phyloP scores from a whole-genome alignment of 2,888 invertebrate genomes.

The Sisyra nigra region DNA sequence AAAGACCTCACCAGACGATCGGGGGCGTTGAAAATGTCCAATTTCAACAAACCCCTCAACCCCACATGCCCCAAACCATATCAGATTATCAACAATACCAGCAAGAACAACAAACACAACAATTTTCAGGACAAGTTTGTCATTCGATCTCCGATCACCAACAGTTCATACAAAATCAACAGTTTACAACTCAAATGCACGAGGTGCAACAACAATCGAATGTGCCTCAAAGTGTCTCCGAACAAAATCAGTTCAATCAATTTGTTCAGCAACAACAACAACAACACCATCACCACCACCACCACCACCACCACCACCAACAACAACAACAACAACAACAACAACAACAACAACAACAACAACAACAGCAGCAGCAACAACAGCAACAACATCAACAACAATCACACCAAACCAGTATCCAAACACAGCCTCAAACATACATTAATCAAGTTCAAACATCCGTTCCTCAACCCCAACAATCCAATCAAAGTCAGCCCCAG shows the following conservation, averaged over 20 bases:
- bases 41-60: conserved; percentile 8
- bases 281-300: too few species aligned
- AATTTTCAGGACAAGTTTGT: conserved; percentile 16
- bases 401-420: conserved; percentile 10
- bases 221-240: conserved; percentile 22
- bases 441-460: background rate
- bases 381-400: conserved; percentile 13
- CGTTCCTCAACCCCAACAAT: conserved; percentile 10
- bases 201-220: conserved; percentile 19
- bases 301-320: too few species aligned
- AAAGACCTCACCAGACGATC: conserved; percentile 3
- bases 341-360: conserved; percentile 20
- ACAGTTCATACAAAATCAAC: conserved; percentile 9
- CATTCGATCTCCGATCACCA: conserved; percentile 4
- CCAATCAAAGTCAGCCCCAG: conserved; percentile 14
- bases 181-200: conserved; percentile 4
- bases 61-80: conserved; percentile 12
- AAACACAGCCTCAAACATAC: conserved; percentile 8
- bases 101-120: conserved; percentile 20
- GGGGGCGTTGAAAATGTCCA: conserved; percentile 7
- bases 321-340: conserved; percentile 14
- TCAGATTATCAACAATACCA: conserved; percentile 14
- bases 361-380: conserved; percentile 19
- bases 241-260: conserved; percentile 24
- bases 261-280: conserved; percentile 13